Conservation (phyloP, 1,140 invertebrate genomes). For the fruit fly (Drosophila melanogaster) region DNA sequence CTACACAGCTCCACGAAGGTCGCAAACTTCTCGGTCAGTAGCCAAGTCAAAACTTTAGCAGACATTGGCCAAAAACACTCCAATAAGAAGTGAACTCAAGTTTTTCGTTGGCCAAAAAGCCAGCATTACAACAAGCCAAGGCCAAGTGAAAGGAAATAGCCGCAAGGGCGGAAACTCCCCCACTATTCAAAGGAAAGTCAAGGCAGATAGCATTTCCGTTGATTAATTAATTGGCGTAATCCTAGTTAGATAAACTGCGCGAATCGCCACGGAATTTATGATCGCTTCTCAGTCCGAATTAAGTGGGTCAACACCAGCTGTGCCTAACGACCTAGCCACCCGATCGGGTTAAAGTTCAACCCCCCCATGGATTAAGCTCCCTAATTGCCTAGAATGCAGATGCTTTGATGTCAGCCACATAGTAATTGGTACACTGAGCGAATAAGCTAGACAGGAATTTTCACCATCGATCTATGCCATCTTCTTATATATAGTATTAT, state of each 20-base stretch:
- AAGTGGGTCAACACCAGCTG: constrained; percentile 60
- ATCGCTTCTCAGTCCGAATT: constrained; percentile 14
- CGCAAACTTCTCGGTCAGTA: constrained; percentile 45
- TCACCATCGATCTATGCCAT: no score
- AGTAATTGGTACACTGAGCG: constrained; percentile 35
- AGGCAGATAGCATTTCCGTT: constrained; percentile 42
- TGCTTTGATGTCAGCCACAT: constrained; percentile 17
- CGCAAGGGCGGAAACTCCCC: not conserved
- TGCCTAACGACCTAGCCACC: constrained; percentile 57
- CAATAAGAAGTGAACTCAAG: constrained; percentile 43
- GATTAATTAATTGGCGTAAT: constrained; percentile 75
- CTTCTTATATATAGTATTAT: no score
- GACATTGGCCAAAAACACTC: constrained; percentile 34
- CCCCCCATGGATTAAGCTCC: constrained; percentile 4
- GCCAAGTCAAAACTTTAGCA: constrained; percentile 37
- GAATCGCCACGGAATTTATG: constrained; percentile 61
- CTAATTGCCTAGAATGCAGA: constrained; percentile 36
- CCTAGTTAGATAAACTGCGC: constrained; percentile 70
- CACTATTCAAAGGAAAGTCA: not conserved
- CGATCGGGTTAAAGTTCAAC: constrained; percentile 26
- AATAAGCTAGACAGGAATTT: not conserved
- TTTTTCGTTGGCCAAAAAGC: constrained; percentile 19
- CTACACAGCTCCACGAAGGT: constrained; percentile 20
- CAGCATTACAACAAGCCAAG: constrained; percentile 40
- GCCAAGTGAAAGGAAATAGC: constrained; percentile 39